A percentile compares a stretch with the other conserved stretches of the same genome.
Evolutionary conservation across 92 coral and sea anemone genomes (phyloP).

Genomic region (Phenganax stokvisi): DNA sequence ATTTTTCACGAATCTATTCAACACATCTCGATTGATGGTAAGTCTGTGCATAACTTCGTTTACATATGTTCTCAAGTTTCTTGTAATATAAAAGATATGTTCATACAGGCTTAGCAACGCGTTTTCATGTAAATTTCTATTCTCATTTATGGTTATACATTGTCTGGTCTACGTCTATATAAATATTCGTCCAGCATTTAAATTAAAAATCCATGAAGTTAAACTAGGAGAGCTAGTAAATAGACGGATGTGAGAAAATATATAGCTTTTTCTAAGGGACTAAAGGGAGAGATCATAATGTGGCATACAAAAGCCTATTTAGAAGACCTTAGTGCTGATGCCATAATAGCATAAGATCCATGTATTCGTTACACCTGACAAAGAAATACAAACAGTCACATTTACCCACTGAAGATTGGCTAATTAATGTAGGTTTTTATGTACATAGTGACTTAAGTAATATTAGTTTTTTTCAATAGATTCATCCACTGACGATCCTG

Average conservation of each 20-base stretch:
- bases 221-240: no score
- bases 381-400: not conserved
- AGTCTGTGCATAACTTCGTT: not conserved
- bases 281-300: no score
- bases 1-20: conserved; percentile 17
- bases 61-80: not conserved
- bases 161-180: no score
- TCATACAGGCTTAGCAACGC: not conserved
- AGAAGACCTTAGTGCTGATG: no score
- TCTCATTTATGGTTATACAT: no score
- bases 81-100: not conserved
- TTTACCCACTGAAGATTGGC: not conserved
- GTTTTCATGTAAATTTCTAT: no score
- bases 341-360: not conserved
- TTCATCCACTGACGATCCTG: conserved; percentile 10
- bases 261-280: no score
- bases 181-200: no score
- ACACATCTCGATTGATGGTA: conserved; percentile 22
- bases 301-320: no score
- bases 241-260: no score
- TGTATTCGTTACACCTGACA: not conserved
- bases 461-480: conserved; percentile 4
- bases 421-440: not conserved
- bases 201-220: no score
- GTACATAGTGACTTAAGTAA: not conserved